Conservation (phyloP, 2,113 vertebrate genomes). For the Madoqua kirkii region DNA sequence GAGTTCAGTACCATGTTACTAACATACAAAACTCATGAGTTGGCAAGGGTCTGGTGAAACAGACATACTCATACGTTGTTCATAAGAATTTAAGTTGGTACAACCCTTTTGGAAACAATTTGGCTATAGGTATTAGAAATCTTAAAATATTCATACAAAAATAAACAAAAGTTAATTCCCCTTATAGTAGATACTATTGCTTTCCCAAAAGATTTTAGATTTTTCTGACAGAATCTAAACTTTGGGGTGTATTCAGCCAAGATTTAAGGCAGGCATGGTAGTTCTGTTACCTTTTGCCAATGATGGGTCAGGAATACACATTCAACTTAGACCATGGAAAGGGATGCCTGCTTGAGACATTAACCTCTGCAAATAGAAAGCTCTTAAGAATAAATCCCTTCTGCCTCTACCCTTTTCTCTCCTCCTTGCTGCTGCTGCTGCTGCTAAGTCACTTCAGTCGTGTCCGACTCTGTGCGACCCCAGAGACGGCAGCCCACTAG, state of each 20-base stretch:
- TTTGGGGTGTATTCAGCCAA: background rate
- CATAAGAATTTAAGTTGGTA: background rate
- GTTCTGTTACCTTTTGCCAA: background rate
- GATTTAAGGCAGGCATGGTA: background rate
- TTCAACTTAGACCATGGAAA: background rate
- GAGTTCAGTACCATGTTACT: background rate
- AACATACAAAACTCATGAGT: background rate
- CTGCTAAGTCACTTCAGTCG: too few species aligned
- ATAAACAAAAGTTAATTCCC: background rate
- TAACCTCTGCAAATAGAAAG: background rate
- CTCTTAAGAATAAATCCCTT: background rate
- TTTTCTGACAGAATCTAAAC: background rate
- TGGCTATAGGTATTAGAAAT: background rate
- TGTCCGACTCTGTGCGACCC: too few species aligned
- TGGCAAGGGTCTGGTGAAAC: background rate
- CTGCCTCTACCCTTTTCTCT: background rate
- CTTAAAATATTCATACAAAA: background rate
- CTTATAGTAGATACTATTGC: background rate
- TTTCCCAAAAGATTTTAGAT: background rate
- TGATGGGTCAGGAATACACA: background rate
- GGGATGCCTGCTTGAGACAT: background rate
- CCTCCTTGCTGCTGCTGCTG: background rate
- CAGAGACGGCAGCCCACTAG: too few species aligned
- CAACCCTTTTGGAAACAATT: background rate
- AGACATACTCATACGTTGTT: background rate